Percentiles rank a stretch among this genome's conserved stretches.
Conservation (phyloP, 1,140 invertebrate genomes). For the Melanaphis sacchari region DNA sequence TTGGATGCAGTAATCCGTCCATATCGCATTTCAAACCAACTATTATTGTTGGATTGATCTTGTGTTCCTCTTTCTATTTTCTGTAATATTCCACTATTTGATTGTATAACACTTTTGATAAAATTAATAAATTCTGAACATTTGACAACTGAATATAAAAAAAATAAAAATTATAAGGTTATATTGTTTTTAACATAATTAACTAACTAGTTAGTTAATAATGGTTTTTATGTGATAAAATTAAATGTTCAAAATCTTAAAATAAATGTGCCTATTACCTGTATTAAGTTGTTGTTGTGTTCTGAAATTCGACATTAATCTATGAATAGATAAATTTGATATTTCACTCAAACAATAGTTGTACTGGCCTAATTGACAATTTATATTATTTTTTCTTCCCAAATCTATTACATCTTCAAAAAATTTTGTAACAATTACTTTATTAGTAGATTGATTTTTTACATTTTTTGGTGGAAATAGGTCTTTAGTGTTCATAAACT, state of each 20-base stretch:
- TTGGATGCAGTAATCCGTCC: not conserved
- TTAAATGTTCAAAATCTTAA: not conserved
- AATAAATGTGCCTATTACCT: not conserved
- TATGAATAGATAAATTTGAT: not conserved
- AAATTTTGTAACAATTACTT: not conserved
- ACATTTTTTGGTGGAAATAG: slow-evolving; percentile 13
- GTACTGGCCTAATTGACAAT: not conserved
- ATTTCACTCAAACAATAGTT: not conserved
- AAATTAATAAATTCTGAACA: not conserved
- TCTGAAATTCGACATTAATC: not conserved
- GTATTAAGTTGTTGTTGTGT: not conserved
- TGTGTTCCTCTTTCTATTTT: not conserved
- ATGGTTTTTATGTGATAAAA: not conserved
- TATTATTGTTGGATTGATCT: not conserved
- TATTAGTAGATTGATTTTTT: not conserved
- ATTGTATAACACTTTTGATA: not conserved
- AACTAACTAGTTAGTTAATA: not conserved
- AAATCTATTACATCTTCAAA: not conserved
- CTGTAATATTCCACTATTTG: not conserved
- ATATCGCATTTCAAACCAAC: slow-evolving; percentile 16
- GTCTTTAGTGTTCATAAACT: slow-evolving; percentile 11
- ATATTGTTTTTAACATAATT: not conserved
- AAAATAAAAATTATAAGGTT: not conserved
- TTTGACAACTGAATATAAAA: not conserved
- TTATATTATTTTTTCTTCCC: not conserved